Percentiles rank a stretch among this genome's conserved stretches.
These are phyloP conservation scores for Rhadinocentrus ornatus DNA, from an alignment of 2,797 vertebrate species.

Conservation along the genomic window DNA sequence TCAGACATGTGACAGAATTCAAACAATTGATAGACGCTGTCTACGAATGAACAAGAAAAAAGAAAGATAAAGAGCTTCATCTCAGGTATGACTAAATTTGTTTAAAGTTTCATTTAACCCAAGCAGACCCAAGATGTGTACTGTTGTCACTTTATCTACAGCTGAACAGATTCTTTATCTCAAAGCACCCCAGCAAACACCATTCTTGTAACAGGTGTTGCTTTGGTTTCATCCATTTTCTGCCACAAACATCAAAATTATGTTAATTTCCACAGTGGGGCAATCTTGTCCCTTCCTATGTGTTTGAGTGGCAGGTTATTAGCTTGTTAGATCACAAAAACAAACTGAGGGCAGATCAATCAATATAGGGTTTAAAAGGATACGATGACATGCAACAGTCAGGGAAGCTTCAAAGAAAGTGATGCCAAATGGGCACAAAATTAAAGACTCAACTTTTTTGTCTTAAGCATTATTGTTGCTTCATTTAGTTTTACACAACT, in stretches of 20 bases:
- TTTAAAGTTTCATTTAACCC: conserved; percentile 42
- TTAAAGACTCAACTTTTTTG: background rate
- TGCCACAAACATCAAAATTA: conserved; percentile 42
- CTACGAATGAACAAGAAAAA: conserved; percentile 30
- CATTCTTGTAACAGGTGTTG: conserved; percentile 39
- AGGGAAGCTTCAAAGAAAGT: background rate
- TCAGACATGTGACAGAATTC: conserved; percentile 37
- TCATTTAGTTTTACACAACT: background rate
- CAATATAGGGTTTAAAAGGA: background rate
- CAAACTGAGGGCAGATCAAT: background rate
- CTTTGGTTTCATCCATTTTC: conserved; percentile 51
- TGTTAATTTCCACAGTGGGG: conserved; percentile 25
- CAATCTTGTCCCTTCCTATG: conserved; percentile 2
- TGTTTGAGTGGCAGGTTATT: conserved; percentile 49
- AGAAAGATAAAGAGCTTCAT: conserved; percentile 25
- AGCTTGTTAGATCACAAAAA: conserved; percentile 29
- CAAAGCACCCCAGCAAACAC: conserved; percentile 29
- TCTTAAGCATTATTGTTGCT: background rate
- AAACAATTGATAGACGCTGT: conserved; percentile 39
- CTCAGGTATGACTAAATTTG: conserved; percentile 28
- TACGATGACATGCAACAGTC: background rate
- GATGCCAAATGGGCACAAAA: background rate
- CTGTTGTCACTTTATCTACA: conserved; percentile 40
- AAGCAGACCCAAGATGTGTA: conserved; percentile 21
- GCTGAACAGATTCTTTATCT: conserved; percentile 43